phyloP scores from a whole-genome alignment of 2,888 invertebrate genomes.

The Drosophila pseudotalamancana region DNA sequence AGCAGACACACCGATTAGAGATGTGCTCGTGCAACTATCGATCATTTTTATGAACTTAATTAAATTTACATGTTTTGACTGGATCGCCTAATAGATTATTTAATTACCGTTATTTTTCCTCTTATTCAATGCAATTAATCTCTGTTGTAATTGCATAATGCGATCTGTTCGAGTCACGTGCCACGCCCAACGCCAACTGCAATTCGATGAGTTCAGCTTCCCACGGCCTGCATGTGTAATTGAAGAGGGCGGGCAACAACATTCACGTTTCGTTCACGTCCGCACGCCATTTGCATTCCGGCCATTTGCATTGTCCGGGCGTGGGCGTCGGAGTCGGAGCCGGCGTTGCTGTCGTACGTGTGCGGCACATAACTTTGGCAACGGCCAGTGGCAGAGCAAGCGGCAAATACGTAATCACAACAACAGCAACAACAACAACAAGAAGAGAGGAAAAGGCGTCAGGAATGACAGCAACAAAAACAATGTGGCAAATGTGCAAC shows the following conservation, averaged over 20 bases:
- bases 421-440: slow-evolving; percentile 38
- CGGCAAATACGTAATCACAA: slow-evolving; percentile 60
- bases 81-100: no score
- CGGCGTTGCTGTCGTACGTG: slow-evolving; percentile 45
- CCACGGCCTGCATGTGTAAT: slow-evolving; percentile 12
- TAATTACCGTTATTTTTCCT: not conserved
- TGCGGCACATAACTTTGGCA: slow-evolving; percentile 60
- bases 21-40: not conserved
- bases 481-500: slow-evolving; percentile 73
- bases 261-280: slow-evolving; percentile 56
- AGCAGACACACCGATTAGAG: slow-evolving; percentile 6
- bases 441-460: slow-evolving; percentile 30
- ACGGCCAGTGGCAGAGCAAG: no score
- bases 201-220: slow-evolving; percentile 11
- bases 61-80: no score
- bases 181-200: slow-evolving; percentile 9
- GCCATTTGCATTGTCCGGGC: slow-evolving; percentile 59
- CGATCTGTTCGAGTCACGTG: not conserved
- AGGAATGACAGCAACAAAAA: slow-evolving; percentile 61
- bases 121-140: not conserved
- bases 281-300: slow-evolving; percentile 72
- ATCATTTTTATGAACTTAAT: not conserved
- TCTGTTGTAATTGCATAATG: not conserved
- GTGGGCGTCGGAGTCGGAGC: not conserved
- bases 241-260: slow-evolving; percentile 18